Evolutionary conservation across 2,797 vertebrate species (phyloP).

Genomic region (Sebastes trivittatus): DNA sequence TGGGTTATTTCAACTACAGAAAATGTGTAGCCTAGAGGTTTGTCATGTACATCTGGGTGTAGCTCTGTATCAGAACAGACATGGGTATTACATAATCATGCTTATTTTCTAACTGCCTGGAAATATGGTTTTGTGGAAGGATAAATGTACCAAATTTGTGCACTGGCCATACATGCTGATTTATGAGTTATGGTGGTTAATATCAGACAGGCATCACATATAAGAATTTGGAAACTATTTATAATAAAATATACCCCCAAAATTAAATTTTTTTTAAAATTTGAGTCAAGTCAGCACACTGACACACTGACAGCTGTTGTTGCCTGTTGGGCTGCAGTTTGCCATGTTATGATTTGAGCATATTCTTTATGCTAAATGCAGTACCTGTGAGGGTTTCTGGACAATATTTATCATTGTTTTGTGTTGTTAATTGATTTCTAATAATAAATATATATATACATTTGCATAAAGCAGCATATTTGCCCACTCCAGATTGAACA

Average conservation of each 20-base stretch:
- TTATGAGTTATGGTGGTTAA: background rate
- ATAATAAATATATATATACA: too few relatives aligned
- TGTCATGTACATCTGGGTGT: background rate
- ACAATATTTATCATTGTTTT: too few relatives aligned
- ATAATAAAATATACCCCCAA: background rate
- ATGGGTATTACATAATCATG: background rate
- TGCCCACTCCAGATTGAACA: too few relatives aligned
- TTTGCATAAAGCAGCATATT: too few relatives aligned
- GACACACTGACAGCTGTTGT: too few relatives aligned
- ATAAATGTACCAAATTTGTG: background rate
- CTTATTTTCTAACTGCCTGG: background rate
- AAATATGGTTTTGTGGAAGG: background rate
- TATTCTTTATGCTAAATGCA: too few relatives aligned
- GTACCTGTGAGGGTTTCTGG: too few relatives aligned
- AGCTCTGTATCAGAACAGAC: background rate
- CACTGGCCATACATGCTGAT: background rate
- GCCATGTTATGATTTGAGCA: too few relatives aligned
- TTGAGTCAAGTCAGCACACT: too few relatives aligned
- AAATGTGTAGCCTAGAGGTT: background rate
- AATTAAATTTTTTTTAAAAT: background rate
- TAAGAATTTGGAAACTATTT: background rate
- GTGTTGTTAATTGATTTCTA: too few relatives aligned
- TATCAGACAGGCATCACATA: background rate
- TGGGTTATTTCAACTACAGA: background rate
- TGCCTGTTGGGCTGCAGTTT: too few relatives aligned